A percentile compares a stretch with the other conserved stretches of the same genome.
phyloP scores from a whole-genome alignment of 2,797 vertebrate genomes.

The Todus mexicanus region DNA sequence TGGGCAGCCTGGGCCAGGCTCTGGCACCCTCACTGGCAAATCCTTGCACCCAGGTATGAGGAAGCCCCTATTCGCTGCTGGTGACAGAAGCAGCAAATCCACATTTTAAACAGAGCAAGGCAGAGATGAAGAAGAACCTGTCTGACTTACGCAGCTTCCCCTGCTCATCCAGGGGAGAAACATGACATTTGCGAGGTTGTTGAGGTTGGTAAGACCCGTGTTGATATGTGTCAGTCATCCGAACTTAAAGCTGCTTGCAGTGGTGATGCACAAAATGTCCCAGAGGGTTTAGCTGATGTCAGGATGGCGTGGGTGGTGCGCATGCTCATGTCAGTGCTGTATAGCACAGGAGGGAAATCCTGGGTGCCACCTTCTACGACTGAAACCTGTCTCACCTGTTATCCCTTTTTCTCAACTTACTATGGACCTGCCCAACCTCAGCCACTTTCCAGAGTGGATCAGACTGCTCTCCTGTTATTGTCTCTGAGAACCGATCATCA shows the following conservation, averaged over 20 bases:
- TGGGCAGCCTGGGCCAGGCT: no score
- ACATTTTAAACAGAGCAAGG: background rate
- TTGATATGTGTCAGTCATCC: rapidly evolving
- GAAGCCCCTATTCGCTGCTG: background rate
- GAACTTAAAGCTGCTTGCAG: background rate
- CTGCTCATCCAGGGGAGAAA: background rate
- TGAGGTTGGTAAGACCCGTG: background rate
- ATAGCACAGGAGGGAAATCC: rapidly evolving
- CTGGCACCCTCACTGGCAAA: no score
- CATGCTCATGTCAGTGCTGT: background rate
- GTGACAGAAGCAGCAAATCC: background rate
- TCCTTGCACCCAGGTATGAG: background rate
- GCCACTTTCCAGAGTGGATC: background rate
- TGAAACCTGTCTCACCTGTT: background rate
- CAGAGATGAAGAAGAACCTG: background rate
- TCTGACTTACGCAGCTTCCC: background rate
- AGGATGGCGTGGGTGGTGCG: background rate
- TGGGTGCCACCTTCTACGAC: rapidly evolving
- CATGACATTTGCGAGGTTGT: background rate
- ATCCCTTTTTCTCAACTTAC: background rate
- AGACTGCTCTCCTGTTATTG: rapidly evolving
- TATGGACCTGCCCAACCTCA: background rate
- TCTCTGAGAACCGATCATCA: rapidly evolving
- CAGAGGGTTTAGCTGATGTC: background rate
- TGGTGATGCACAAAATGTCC: background rate